Evolutionary conservation across 2,113 vertebrate genomes (phyloP), one percentile per base, ranked within the genome.

Genomic region (Ardeotis arabs): DNA sequence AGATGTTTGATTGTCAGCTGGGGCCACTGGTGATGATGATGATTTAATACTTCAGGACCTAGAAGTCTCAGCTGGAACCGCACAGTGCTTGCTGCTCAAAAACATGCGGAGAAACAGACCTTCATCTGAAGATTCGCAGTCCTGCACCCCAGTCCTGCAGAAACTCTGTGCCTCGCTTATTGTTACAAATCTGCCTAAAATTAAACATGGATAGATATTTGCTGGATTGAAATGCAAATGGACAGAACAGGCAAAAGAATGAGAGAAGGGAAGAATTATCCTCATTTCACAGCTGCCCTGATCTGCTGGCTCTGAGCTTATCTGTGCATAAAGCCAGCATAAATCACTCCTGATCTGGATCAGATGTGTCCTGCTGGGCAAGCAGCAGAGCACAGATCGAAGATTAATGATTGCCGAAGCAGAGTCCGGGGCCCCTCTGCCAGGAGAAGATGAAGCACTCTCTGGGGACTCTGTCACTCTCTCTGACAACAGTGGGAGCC

Each of bases 351-450:
- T 94, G 94, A 85, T 91, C 44, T 89, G 91, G 74, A 93, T 96
- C 96, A 95, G 96, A 96, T 91, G 84, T 45, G 81, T 95, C 89
- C 94, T 97, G 84, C 91, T 95, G 95, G 94, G 93, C 87, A 56
- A 62, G 94, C 94, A 94, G 77, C 73, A 80, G 69, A 91, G 87
- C 87, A 73, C 66, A 89, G 93, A 95, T 76, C 27, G 4, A 89
- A 87, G 94, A 97, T 96, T 96, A 79, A 96, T 96, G 89, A 83
- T 89, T 22, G 17, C 24, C 12, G 1, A 87, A 94, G 81, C 91
- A 87, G 6, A 91, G 96, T 87, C 77, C 87, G 64, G 74, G 24
- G 70, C 77, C 29, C 55, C 62, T 84, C 27, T 3, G 20, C 94
- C 89, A 87, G 89, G n/a, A 94, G 86, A 86, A 96, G 96, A 96